Base-by-base conservation (phyloP, 1,140 invertebrate species). In the Holcopasites calliopsidis region DNA sequence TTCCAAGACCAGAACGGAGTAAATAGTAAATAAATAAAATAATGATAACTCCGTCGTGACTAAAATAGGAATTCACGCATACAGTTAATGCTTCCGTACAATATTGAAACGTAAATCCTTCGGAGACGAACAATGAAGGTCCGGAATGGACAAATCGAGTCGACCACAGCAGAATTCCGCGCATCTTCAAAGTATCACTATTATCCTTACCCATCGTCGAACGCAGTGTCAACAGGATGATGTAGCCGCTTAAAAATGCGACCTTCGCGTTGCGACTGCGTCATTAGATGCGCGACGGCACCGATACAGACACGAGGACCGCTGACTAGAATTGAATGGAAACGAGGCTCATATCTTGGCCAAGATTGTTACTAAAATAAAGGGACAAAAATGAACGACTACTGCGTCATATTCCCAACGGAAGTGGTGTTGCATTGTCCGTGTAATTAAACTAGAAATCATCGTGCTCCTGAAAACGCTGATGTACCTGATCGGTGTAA, bases 201-300 rank as follows among this genome's bases (percentile, higher is more conserved):
- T 76, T 81, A 80, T 77, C 83, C 77, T 76, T 84, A 81, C 62
- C 75, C 76, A 85, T 85, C 66, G 28, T 69, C 62, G 54, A 81
- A 68, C 47, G 49, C 40, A 69, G 74, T 84, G 82, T 84, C 84
- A 85, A 85, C 82, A 80, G 70, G 77, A 84, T 85, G 86, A 88
- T 82, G 85, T 77, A 81, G 79, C 57, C 72, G 65, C 74, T 86
- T 72, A 87, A 88, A 85, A 88, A 88, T 87, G 82, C 80, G 79
- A 85, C 86, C 86, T 87, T 87, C 85, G 64, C 61, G 66, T 33
- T 64, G 76, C 55, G 60, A 82, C 71, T 76, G 66, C 82, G 79
- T 78, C 77, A 72, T 60, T 72, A 16, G 23, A 55, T 31, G 64
- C 16, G 28, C 47, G 16, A 16, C 44, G 13, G 11, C 31, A 50